These are phyloP conservation scores for Tipula vernalis DNA, from an alignment of 2,888 invertebrate genomes.

Conservation along the genomic window DNA sequence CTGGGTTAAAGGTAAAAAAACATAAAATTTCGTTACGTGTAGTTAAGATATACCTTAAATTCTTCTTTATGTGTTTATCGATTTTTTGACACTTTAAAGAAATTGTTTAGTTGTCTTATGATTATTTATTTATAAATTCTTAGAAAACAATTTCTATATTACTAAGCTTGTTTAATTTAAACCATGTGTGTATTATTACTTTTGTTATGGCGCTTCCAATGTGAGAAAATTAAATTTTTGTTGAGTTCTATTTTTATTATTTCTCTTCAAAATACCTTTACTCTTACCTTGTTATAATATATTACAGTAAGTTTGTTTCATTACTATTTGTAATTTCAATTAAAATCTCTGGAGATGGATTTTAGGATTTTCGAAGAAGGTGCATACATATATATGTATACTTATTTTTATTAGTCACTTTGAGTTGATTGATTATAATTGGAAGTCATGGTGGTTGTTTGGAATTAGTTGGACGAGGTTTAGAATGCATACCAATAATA, in stretches of 20 bases:
- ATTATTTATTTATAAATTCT: not conserved
- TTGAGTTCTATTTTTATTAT: not conserved
- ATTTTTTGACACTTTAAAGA: conserved; percentile 8
- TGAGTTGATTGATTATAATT: not conserved
- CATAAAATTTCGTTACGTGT: not conserved
- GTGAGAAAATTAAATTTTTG: not conserved
- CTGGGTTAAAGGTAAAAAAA: not conserved
- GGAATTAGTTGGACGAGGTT: not conserved
- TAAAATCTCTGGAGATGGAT: not conserved
- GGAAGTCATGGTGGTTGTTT: not conserved
- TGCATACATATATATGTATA: too few relatives aligned
- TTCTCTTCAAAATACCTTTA: not conserved
- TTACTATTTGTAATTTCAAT: not conserved
- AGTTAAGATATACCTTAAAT: not conserved
- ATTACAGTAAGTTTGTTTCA: not conserved
- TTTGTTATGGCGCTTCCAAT: not conserved
- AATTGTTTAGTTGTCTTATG: not conserved
- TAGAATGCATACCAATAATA: not conserved
- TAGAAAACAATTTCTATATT: not conserved
- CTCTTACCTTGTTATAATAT: not conserved
- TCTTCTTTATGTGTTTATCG: conserved; percentile 5
- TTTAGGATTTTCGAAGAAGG: not conserved
- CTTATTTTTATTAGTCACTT: not conserved
- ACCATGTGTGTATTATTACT: not conserved
- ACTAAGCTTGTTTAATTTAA: not conserved